Evolutionary conservation across 1,140 invertebrate species (phyloP), one percentile per base, ranked within the genome.

Genomic region (Heliconius melpomene): DNA sequence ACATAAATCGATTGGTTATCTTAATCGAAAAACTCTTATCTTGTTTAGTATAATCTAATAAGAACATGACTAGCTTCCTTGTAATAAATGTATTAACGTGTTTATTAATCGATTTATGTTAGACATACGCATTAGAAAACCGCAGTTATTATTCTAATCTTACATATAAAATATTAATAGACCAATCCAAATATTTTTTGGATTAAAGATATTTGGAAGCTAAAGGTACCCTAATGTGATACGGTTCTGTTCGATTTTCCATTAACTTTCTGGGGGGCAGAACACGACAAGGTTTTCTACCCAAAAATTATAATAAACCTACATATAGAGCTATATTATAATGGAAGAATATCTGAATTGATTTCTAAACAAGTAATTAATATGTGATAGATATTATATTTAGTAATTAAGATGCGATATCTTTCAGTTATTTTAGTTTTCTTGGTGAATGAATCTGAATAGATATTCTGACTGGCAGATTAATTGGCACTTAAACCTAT

Each of bases 1-100:
- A 84, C 85, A 66, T 66, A 80, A 85, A 85, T 83, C 84, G 82
- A 84, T 84, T 81, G 71, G 77, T 87, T 89, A 89, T 89, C 88
- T 72, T 79, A 82, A 87, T 88, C 86, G 79, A 86, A 86, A 88
- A 84, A 57, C 78, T 80, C 83, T 91, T 91, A 93, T 92, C 91
- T 77, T 70, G 83, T 82, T 86, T 88, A 82, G 83, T 88, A 84
- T 87, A 86, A 88, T 86, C 84, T 82, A 86, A 83, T 79, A 73
- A 79, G 77, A 78, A 71, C 72, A 81, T 50, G 52, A 71, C 73
- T 77, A 79, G 74, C 77, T 85, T 82, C 82, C 81, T 82, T 79
- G 72, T 80, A 79, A 80, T 77, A 79, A 77, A 77, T 16, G 9
- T 23, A 26, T 46, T 29, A 70, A 75, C 54, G 52, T 57, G 36